A percentile compares a stretch with the other conserved stretches of the same genome.
Conservation (phyloP, 2,797 vertebrate genomes). For the Phataginus tricuspis region DNA sequence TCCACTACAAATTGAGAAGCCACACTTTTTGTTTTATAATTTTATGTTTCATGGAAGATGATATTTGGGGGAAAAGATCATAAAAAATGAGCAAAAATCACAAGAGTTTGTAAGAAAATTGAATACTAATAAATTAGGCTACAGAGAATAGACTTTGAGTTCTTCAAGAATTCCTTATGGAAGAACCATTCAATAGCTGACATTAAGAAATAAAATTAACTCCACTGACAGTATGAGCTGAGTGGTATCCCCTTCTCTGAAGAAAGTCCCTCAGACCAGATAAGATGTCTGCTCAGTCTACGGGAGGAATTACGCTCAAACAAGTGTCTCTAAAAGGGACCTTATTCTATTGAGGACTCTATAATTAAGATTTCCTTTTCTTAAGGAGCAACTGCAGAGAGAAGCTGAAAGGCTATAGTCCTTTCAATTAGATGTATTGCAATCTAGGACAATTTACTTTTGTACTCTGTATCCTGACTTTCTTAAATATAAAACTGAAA, state of each 20-base stretch:
- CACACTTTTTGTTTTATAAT: neutral
- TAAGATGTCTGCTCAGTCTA: neutral
- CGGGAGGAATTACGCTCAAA: neutral
- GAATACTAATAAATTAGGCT: neutral
- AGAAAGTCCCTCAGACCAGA: neutral
- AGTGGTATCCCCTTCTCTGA: neutral
- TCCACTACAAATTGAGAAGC: neutral
- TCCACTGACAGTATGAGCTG: neutral
- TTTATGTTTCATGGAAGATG: neutral
- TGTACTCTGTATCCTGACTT: neutral
- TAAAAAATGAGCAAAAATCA: neutral
- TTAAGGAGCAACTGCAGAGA: neutral
- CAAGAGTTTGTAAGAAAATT: neutral
- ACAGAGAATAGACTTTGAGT: neutral
- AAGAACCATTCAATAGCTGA: neutral
- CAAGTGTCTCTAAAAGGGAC: neutral
- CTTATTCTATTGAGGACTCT: neutral
- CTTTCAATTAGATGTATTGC: neutral
- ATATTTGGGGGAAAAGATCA: neutral
- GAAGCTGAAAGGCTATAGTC: neutral
- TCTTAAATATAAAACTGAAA: constrained; percentile 28
- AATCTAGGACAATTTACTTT: neutral
- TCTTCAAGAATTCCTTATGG: neutral
- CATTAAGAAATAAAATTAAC: neutral
- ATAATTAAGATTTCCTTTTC: constrained; percentile 57